A percentile compares a stretch with the other conserved stretches of the same genome.
Evolutionary conservation across 1,140 invertebrate genomes (phyloP).

Genomic region (Cataglyphis hispanica): DNA sequence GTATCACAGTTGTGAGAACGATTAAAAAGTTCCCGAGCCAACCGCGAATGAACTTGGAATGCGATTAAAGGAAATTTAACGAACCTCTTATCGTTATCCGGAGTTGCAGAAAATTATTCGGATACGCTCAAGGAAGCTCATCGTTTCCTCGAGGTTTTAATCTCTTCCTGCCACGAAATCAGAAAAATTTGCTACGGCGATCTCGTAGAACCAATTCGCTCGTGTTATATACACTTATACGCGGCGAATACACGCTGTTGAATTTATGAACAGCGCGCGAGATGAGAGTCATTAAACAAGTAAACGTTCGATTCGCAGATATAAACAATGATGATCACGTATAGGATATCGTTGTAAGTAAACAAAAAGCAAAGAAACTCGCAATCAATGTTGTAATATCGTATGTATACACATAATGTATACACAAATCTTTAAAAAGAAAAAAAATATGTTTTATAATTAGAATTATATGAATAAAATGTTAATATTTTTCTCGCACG

Average conservation of each 20-base stretch:
- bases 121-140: slow-evolving; percentile 75
- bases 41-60: slow-evolving; percentile 38
- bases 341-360: neutral
- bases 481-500: neutral
- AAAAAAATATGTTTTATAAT: neutral
- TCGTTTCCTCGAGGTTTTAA: slow-evolving; percentile 72
- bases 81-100: slow-evolving; percentile 65
- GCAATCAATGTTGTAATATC: neutral
- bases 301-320: slow-evolving; percentile 21
- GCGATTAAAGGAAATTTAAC: slow-evolving; percentile 73
- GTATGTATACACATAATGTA: neutral
- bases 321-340: neutral
- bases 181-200: slow-evolving; percentile 71
- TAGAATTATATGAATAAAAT: no score
- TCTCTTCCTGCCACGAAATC: slow-evolving; percentile 71
- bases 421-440: neutral
- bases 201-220: slow-evolving; percentile 34
- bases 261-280: slow-evolving; percentile 30
- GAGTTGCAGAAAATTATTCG: slow-evolving; percentile 72
- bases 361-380: neutral
- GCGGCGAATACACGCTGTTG: neutral
- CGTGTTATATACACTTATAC: neutral
- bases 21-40: slow-evolving; percentile 56
- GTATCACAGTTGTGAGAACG: neutral
- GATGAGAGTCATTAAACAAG: slow-evolving; percentile 26